These are phyloP conservation scores for Danio rerio DNA, from an alignment of 2,113 vertebrate genomes.

Conservation along the genomic window DNA sequence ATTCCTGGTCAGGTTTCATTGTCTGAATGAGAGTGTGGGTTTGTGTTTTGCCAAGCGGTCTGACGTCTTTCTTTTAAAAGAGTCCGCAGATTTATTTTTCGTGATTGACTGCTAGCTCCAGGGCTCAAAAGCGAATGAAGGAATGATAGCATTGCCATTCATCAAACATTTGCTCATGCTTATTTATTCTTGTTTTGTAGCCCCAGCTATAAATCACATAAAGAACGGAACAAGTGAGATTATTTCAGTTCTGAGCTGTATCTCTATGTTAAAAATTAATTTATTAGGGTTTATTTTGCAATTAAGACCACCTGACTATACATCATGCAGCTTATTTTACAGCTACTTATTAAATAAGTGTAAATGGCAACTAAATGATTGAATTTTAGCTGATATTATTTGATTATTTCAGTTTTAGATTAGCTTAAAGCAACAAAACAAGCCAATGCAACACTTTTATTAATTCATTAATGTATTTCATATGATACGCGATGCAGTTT, in stretches of 20 bases:
- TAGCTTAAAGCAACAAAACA: constrained; percentile 1
- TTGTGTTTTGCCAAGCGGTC: constrained; percentile 25
- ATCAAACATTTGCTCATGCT: not conserved
- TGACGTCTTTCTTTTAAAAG: too few species aligned
- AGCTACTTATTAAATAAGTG: not conserved
- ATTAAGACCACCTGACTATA: not conserved
- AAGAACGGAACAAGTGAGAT: not conserved
- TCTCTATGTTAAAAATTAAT: too few species aligned
- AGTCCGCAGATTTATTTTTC: not conserved
- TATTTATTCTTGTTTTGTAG: not conserved
- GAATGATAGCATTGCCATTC: not conserved
- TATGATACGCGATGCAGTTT: not conserved
- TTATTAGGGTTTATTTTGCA: not conserved
- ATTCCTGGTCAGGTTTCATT: not conserved
- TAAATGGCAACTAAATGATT: not conserved
- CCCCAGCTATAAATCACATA: not conserved
- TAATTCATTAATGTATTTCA: not conserved
- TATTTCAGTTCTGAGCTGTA: too few species aligned
- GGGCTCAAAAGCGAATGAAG: not conserved
- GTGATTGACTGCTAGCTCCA: not conserved
- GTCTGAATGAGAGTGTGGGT: not conserved
- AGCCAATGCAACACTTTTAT: not conserved
- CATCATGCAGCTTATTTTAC: not conserved
- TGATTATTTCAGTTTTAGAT: not conserved
- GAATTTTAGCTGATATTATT: not conserved